Evolutionary conservation across 2,113 vertebrate genomes (phyloP).

Genomic region (Amphiprion percula): DNA sequence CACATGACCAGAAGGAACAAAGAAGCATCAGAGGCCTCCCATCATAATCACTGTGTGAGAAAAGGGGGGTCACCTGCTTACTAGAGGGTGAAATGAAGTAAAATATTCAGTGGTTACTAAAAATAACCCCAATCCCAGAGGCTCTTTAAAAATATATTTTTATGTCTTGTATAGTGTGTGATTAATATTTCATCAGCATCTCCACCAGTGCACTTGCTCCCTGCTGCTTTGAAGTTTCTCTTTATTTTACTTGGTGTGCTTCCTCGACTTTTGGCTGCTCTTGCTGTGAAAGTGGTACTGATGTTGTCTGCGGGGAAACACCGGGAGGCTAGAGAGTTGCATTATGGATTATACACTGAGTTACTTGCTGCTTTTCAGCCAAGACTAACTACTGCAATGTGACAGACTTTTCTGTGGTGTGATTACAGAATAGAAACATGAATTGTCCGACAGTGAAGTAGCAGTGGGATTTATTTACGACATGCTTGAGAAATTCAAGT

Average conservation of each 20-base stretch:
- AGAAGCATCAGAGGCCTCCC: conserved; percentile 4
- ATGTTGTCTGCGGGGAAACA: too few relatives aligned
- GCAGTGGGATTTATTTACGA: too few relatives aligned
- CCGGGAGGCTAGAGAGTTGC: background rate
- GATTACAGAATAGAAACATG: too few relatives aligned
- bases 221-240: conserved; percentile 39
- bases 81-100: conserved; percentile 47
- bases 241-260: background rate
- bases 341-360: background rate
- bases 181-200: conserved; percentile 66
- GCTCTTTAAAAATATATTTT: conserved; percentile 64
- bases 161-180: conserved; percentile 49
- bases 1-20: background rate
- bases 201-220: conserved; percentile 18
- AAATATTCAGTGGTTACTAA: conserved; percentile 65
- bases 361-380: background rate
- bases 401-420: background rate
- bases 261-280: conserved; percentile 11
- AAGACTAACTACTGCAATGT: background rate
- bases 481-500: too few relatives aligned
- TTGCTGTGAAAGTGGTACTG: background rate
- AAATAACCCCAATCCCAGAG: conserved; percentile 66
- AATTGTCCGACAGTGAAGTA: too few relatives aligned
- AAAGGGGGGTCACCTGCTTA: conserved; percentile 39
- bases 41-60: background rate